Evolutionary conservation across 2,113 vertebrate genomes (phyloP).

Genomic region (Numida meleagris): DNA sequence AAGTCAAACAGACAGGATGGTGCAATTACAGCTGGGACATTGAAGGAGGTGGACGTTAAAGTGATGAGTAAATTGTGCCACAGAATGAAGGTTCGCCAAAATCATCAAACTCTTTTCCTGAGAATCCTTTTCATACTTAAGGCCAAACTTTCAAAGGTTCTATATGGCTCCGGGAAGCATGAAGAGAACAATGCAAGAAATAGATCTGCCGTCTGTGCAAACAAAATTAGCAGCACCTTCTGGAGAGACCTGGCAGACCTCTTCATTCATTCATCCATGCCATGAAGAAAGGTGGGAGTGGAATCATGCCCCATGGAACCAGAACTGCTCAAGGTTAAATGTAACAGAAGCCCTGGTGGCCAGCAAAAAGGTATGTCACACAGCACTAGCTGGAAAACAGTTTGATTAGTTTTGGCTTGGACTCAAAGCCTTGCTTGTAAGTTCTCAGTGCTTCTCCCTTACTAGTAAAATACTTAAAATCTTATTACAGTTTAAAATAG

Average conservation of each 20-base stretch:
- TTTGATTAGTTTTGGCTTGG: not conserved
- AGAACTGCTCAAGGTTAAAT: not conserved
- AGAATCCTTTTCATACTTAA: not conserved
- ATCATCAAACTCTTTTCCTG: not conserved
- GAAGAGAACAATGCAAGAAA: not conserved
- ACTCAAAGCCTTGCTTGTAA: not conserved
- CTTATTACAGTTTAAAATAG: not conserved
- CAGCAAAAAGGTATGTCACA: not conserved
- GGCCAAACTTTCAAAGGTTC: not conserved
- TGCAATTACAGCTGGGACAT: not conserved
- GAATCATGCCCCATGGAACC: not conserved
- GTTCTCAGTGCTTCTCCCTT: not conserved
- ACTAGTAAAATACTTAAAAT: not conserved
- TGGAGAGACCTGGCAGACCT: fast-evolving
- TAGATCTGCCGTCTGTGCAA: not conserved
- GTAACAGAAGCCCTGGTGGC: not conserved
- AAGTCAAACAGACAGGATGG: not conserved
- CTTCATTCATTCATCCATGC: not conserved
- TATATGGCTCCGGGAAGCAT: not conserved
- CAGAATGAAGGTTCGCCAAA: not conserved
- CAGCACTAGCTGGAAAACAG: not conserved
- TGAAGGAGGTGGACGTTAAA: not conserved
- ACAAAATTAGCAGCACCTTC: not conserved
- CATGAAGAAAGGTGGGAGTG: not conserved
- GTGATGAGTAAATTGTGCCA: not conserved